Conservation (phyloP, 2,888 invertebrate genomes). For the Athalia rosae region DNA sequence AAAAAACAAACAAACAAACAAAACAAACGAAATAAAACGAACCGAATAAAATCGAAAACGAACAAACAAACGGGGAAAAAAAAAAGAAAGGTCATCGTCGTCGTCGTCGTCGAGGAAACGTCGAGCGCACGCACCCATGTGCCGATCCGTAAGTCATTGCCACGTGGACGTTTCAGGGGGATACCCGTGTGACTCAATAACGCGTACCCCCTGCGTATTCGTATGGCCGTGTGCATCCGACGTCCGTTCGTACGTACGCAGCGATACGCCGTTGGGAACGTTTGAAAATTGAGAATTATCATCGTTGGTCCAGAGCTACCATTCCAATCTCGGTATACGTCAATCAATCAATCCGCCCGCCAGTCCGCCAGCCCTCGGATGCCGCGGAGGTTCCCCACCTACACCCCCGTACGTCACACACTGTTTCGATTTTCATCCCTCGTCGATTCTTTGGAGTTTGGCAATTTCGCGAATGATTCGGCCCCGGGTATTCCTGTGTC, state of each 20-base stretch:
- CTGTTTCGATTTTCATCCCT: too few species aligned
- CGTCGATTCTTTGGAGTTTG: too few species aligned
- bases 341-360: too few species aligned
- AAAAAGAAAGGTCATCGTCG: too few species aligned
- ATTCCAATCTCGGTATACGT: too few species aligned
- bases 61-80: slow-evolving; percentile 54
- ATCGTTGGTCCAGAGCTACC: too few species aligned
- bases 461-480: slow-evolving; percentile 46
- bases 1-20: slow-evolving; percentile 3
- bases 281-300: background rate
- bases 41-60: slow-evolving; percentile 55
- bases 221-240: background rate
- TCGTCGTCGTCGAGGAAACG: background rate
- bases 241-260: background rate
- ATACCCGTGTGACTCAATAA: too few species aligned
- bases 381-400: too few species aligned
- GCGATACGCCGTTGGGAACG: background rate
- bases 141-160: slow-evolving; percentile 63
- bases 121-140: background rate
- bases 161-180: background rate
- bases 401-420: too few species aligned
- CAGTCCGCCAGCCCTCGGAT: too few species aligned
- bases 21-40: background rate
- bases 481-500: too few species aligned
- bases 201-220: too few species aligned